Evolutionary conservation across 2,797 vertebrate species (phyloP), one percentile per base, ranked within the genome.

Genomic region (Lateolabrax maculatus): DNA sequence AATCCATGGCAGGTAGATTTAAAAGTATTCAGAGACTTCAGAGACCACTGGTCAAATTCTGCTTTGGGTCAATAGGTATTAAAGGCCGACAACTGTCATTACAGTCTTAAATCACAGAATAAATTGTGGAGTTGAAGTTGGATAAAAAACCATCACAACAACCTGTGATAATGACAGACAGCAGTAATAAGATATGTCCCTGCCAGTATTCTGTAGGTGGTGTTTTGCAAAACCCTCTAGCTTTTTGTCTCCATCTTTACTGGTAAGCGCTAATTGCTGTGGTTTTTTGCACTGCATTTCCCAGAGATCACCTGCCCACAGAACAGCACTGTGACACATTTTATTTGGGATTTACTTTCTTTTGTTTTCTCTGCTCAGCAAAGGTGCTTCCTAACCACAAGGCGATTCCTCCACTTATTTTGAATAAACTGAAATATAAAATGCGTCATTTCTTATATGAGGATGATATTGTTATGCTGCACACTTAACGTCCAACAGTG

Each of bases 221-320:
- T 41, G 21, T 31, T 37, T 23, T 27, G 2, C 27, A 36, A 75
- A 74, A 57, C 23, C 31, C 25, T 23, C 15, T 1, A 34, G 34
- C 13, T 37, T 37, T 64, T 48, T 37, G n/a, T 46, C 29, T 21
- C 3, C 18, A 16, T 27, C 13, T 48, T 58, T 39, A n/a, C 9
- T 3, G 48, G 48, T 53, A 19, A 34, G 43, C 9, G 3, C 31
- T 65, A 65, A 75, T 51, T 58, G 62, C 23, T 71, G 18, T 51
- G 39, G 19, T 48, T 23, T 70, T 60, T 23, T 41, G 15, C 25
- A 31, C 19, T 27, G 60, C 53, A 57, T 71, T 65, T 78, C 61
- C 37, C 61, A 79, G 61, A 66, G 44, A 27, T 57, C 60, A 78
- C 21, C 16, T 21, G 13, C 34, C 68, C 61, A 52, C 75, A 70